These are phyloP conservation scores for Odontamblyopus rebecca DNA, from an alignment of 2,797 vertebrate genomes.

Conservation along the genomic window DNA sequence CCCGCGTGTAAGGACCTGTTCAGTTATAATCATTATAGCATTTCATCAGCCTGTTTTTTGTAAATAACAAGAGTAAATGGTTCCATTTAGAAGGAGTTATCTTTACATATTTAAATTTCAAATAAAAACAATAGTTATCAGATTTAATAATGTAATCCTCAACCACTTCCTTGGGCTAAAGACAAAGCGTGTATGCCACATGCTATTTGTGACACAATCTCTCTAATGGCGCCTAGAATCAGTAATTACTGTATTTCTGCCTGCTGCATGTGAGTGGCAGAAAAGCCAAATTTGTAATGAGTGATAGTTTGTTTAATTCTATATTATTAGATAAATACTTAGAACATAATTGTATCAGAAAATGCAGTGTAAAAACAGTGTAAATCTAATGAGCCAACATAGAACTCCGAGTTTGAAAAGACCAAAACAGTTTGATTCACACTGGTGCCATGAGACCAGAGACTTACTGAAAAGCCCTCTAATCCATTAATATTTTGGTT, in stretches of 20 bases:
- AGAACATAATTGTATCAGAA: conserved; percentile 16
- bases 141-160: background rate
- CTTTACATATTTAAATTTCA: background rate
- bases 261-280: background rate
- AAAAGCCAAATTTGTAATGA: background rate
- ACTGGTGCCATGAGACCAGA: conserved; percentile 64
- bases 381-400: conserved; percentile 27
- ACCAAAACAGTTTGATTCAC: conserved; percentile 43
- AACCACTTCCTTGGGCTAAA: background rate
- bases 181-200: background rate
- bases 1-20: conserved; percentile 35
- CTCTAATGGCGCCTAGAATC: background rate
- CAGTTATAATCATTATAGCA: background rate
- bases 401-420: conserved; percentile 34
- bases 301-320: background rate
- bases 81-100: background rate
- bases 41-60: conserved; percentile 4
- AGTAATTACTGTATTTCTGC: background rate
- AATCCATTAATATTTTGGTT: conserved; percentile 72
- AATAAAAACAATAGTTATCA: background rate
- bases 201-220: too few relatives aligned
- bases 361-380: conserved; percentile 7
- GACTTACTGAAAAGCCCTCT: conserved; percentile 62
- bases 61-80: conserved; percentile 14
- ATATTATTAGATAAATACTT: background rate